A percentile compares a stretch with the other conserved stretches of the same genome.
These are phyloP conservation scores for Trilocha varians DNA, from an alignment of 2,888 invertebrate species.

Conservation along the genomic window DNA sequence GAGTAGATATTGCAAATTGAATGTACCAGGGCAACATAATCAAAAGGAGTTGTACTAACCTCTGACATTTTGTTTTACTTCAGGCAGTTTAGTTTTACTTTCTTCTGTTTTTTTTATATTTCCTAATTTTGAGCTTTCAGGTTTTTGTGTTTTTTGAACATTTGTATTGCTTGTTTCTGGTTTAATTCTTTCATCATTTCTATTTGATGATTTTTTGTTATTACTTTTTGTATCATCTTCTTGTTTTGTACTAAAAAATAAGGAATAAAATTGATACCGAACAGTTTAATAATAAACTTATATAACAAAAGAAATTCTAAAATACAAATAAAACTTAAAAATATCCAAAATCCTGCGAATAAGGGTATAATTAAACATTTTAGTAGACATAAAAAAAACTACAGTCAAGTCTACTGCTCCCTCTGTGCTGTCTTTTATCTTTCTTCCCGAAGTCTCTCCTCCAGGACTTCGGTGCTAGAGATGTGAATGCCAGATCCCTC, in stretches of 20 bases:
- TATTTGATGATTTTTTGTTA: background rate
- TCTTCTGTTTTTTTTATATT: background rate
- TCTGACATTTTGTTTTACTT: background rate
- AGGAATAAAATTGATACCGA: background rate
- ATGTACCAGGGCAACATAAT: background rate
- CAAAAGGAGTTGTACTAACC: background rate
- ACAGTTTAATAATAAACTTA: too few relatives aligned
- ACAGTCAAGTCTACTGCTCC: too few relatives aligned
- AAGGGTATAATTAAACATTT: too few relatives aligned
- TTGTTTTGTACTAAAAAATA: background rate
- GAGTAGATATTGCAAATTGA: too few relatives aligned
- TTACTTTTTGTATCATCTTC: background rate
- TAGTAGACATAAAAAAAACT: too few relatives aligned
- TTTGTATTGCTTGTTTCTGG: background rate
- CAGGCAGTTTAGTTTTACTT: background rate
- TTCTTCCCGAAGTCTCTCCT: too few relatives aligned
- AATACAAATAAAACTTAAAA: too few relatives aligned
- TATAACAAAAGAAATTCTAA: too few relatives aligned
- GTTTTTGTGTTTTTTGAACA: background rate
- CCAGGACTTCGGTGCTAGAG: too few relatives aligned
- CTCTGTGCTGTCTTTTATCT: too few relatives aligned
- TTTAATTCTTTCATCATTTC: background rate
- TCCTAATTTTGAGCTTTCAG: background rate
- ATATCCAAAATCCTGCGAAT: too few relatives aligned
- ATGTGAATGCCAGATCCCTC: too few relatives aligned